Base-by-base conservation (phyloP, 2,888 invertebrate species). In the Euproctis similis region DNA sequence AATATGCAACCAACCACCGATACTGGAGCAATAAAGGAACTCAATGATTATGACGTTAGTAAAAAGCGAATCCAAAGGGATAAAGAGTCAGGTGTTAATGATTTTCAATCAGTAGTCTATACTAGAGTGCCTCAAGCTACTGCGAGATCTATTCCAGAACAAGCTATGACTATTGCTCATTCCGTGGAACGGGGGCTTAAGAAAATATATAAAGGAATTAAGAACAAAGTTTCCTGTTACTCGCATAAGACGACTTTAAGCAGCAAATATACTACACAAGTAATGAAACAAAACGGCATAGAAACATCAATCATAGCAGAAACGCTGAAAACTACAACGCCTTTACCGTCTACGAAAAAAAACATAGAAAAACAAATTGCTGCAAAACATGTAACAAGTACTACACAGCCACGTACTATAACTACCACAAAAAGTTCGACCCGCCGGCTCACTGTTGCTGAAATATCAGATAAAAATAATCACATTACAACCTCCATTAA, bases 141-240 rank as follows among this genome's bases (percentile, higher is more conserved):
- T 22, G 35, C 32, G 5, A 51, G 67, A 34, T 67, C 69, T 8
- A 29, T 62, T 2, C 53, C 42, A 30, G 40, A 53, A 25, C 53
- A 60, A 1, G 37, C 52, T 1, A 38, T 39, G 5, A 57, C 58
- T 1, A 37, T 59, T 16, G 61, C 64, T 13, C 21, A 21, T n/a
- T 30, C 34, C 9, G 27, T 75, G 2, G 58, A 71, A 36, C 40
- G 40, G 4, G 52, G 70, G 36, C 28, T 74, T 1, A 65, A 66
- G 23, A 56, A 45, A 12, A 39, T 55, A 3, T 67, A 58, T 24
- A 36, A 53, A 1, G 66, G 65, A 40, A 42, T 68, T 0, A 73
- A 61, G 49, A 30, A 44, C n/a, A 67, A 64, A 49, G 31, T 72
- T 3, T 46, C 49, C 0, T 35, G 33, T 8, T 55, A 59, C 31